Conservation (phyloP, 2,888 invertebrate species). For the Drosophila affinis region DNA sequence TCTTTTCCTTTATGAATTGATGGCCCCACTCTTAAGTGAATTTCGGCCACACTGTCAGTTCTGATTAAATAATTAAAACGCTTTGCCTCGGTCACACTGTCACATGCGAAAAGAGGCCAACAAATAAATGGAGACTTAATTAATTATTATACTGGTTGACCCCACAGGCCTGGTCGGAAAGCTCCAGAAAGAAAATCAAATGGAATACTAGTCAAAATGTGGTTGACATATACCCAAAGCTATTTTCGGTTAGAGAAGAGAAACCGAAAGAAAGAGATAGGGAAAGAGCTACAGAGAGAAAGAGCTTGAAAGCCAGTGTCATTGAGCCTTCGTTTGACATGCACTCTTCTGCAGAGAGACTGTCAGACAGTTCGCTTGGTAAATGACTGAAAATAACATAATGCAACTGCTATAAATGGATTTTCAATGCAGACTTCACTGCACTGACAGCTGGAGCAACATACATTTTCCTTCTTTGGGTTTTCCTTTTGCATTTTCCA, state of each 20-base stretch:
- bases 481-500: background rate
- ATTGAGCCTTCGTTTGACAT: constrained; percentile 35
- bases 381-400: constrained; percentile 44
- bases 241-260: background rate
- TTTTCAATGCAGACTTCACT: constrained; percentile 50
- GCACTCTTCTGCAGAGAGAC: constrained; percentile 26
- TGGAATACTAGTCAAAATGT: constrained; percentile 15
- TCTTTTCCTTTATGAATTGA: background rate
- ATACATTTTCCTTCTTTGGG: constrained; percentile 10
- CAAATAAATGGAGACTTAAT: constrained; percentile 59
- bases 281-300: background rate
- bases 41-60: background rate
- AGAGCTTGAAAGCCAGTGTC: constrained; percentile 10
- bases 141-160: constrained; percentile 26
- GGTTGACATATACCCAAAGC: constrained; percentile 27
- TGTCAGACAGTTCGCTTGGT: constrained; percentile 20
- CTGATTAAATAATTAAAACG: background rate
- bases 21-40: too few relatives aligned
- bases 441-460: constrained; percentile 40
- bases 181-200: constrained; percentile 16
- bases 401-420: constrained; percentile 42
- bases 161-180: background rate
- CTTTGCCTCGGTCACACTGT: constrained; percentile 5
- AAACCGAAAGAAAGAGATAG: background rate
- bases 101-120: constrained; percentile 28